phyloP scores from a whole-genome alignment of 2,888 invertebrate species.

The Aproaerema taeniolella region DNA sequence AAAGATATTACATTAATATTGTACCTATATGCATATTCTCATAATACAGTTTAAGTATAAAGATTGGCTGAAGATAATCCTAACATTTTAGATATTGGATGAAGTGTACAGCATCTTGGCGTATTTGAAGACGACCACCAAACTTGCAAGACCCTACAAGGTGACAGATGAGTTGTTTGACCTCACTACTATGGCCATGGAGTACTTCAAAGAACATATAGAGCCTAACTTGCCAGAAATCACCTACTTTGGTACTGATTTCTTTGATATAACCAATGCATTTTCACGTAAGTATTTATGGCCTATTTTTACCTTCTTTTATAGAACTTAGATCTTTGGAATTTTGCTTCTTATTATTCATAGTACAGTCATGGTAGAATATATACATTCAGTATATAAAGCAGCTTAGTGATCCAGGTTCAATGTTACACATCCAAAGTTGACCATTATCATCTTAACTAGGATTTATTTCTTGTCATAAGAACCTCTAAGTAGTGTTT shows the following conservation, averaged over 20 bases:
- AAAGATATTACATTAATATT: no score
- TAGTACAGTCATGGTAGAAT: no score
- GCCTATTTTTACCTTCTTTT: no score
- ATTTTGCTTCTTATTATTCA: no score
- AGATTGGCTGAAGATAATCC: no score
- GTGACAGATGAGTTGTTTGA: conserved; percentile 96
- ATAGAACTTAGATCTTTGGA: no score
- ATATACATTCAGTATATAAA: no score
- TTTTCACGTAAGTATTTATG: conserved; percentile 78
- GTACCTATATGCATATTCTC: no score
- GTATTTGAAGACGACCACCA: conserved; percentile 89
- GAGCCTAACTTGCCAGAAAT: conserved; percentile 93
- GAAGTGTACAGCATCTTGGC: conserved; percentile 92
- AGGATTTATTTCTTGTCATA: neutral
- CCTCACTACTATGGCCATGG: conserved; percentile 98
- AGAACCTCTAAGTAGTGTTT: neutral
- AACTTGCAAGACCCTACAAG: conserved; percentile 91
- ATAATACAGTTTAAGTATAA: no score
- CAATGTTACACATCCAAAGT: no score
- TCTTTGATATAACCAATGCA: conserved; percentile 85
- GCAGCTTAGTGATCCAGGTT: no score
- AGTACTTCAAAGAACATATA: conserved; percentile 96
- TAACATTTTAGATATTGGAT: conserved; percentile 86
- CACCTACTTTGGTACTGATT: conserved; percentile 91
- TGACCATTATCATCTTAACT: no score